phyloP scores from a whole-genome alignment of 2,888 invertebrate species.

The Tanypteryx hageni region DNA sequence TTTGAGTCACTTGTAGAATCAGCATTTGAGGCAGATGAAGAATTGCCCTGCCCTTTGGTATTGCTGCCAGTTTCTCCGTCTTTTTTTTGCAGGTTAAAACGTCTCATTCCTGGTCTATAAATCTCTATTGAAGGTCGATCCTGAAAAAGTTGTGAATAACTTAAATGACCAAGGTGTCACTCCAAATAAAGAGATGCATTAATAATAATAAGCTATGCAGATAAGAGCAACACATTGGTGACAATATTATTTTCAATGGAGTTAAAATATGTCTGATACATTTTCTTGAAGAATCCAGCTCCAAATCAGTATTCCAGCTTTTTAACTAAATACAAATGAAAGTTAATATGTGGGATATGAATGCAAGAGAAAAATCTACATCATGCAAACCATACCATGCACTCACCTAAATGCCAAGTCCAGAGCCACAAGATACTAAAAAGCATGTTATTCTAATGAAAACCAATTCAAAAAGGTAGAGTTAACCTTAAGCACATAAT shows the following conservation, averaged over 20 bases:
- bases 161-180: not conserved
- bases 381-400: not conserved
- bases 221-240: not conserved
- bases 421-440: not conserved
- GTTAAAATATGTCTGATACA: not conserved
- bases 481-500: not conserved
- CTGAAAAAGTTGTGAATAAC: slow-evolving; percentile 73
- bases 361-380: not conserved
- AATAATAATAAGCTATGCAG: no score
- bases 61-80: not conserved
- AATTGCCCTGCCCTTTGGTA: not conserved
- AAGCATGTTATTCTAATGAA: not conserved
- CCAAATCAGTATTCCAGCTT: no score
- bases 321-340: no score
- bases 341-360: not conserved
- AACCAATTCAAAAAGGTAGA: not conserved
- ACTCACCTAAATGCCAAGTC: not conserved
- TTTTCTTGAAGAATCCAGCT: no score
- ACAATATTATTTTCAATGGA: not conserved
- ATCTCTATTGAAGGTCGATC: slow-evolving; percentile 94
- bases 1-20: slow-evolving; percentile 22
- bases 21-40: not conserved
- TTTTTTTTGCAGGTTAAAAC: slow-evolving; percentile 75
- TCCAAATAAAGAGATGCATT: no score
- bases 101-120: slow-evolving; percentile 93